Percentiles rank a stretch among this genome's conserved stretches.
These are phyloP conservation scores for Rotaria magnacalcarata DNA, from an alignment of 2,888 invertebrate genomes.

Conservation along the genomic window DNA sequence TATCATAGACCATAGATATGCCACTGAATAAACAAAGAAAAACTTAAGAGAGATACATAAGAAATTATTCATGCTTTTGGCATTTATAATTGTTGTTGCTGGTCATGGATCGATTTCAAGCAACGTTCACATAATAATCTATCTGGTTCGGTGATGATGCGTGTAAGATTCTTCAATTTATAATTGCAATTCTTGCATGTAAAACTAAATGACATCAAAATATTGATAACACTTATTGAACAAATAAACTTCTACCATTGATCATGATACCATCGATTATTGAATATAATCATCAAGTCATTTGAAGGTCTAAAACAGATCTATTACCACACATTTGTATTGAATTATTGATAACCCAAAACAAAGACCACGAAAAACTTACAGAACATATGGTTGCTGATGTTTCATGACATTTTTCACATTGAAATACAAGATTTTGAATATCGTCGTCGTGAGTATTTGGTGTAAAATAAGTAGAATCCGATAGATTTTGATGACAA, in stretches of 20 bases:
- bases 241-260: neutral
- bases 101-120: neutral
- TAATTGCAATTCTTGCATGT: neutral
- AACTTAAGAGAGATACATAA: neutral
- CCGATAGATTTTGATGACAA: neutral
- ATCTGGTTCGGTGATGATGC: neutral
- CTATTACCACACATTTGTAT: neutral
- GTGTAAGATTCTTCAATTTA: neutral
- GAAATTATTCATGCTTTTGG: neutral
- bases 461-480: neutral
- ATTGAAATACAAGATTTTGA: neutral
- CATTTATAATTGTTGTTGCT: neutral
- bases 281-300: neutral
- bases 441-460: neutral
- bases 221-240: too few species aligned
- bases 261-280: slow-evolving; percentile 23
- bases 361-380: neutral
- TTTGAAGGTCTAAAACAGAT: neutral
- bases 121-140: slow-evolving; percentile 1
- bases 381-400: neutral
- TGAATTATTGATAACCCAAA: neutral
- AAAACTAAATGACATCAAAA: neutral
- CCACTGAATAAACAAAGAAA: neutral
- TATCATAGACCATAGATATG: neutral
- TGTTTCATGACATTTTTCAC: neutral